Conservation (phyloP, 2,888 invertebrate species). For the Nebria salina region DNA sequence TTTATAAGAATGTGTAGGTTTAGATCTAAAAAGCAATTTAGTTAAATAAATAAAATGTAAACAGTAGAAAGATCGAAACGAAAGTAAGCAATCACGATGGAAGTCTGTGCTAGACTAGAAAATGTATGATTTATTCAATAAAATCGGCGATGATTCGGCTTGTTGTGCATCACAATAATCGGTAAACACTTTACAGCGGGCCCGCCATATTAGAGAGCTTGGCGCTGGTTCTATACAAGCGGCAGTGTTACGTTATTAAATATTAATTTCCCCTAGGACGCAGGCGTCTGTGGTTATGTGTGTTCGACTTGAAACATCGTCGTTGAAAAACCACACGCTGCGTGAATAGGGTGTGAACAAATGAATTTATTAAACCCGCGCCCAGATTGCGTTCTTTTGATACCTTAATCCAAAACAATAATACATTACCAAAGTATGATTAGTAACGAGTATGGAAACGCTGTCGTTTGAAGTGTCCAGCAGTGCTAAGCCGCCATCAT, state of each 20-base stretch:
- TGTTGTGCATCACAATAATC: conserved; percentile 3
- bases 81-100: not conserved
- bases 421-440: conserved; percentile 80
- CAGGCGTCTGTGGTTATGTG: not conserved
- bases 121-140: conserved; percentile 35
- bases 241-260: conserved; percentile 17
- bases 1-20: too few species aligned
- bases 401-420: not conserved
- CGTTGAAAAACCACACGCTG: not conserved
- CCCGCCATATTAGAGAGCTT: not conserved
- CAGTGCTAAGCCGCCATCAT: conserved; percentile 84
- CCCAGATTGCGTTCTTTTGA: not conserved
- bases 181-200: conserved; percentile 11
- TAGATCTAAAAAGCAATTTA: too few species aligned
- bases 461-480: conserved; percentile 80
- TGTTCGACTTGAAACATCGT: not conserved
- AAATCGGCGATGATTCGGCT: conserved; percentile 3
- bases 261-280: conserved; percentile 21
- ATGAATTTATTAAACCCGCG: not conserved
- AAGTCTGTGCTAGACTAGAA: not conserved
- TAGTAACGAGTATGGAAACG: conserved; percentile 82
- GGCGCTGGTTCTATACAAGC: not conserved
- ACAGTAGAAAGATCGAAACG: too few species aligned
- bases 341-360: conserved; percentile 8
- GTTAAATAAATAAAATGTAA: too few species aligned